Conservation (phyloP, 2,113 vertebrate species). For the Marmota monax region DNA sequence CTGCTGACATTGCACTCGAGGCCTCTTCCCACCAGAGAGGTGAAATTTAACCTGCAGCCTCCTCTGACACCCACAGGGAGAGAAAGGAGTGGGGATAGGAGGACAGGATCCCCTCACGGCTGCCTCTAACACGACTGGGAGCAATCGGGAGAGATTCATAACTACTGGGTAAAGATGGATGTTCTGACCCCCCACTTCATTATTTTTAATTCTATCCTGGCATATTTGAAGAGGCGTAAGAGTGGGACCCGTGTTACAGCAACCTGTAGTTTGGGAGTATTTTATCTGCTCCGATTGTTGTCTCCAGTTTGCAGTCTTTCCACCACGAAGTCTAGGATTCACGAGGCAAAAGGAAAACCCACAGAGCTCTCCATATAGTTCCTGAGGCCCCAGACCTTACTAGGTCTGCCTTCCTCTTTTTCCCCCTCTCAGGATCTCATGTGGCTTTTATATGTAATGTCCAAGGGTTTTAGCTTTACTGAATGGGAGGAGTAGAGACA, state of each 20-base stretch:
- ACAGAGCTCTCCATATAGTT: neutral
- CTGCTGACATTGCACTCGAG: neutral
- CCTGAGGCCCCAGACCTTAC: neutral
- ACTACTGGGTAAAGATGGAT: neutral
- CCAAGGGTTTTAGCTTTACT: neutral
- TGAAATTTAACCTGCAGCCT: neutral
- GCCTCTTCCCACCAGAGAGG: neutral
- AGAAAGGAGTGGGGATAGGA: no score
- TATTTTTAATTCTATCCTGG: neutral
- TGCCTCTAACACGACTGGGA: accelerated
- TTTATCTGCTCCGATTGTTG: neutral
- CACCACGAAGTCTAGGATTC: neutral
- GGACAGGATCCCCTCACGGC: neutral
- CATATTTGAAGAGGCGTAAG: neutral
- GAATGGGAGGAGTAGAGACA: neutral
- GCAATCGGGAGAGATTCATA: neutral
- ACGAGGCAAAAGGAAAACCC: neutral
- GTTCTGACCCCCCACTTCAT: neutral
- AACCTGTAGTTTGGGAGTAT: neutral
- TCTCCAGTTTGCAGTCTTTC: neutral
- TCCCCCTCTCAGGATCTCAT: neutral
- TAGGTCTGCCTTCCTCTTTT: neutral
- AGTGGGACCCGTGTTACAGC: accelerated
- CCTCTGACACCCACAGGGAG: neutral
- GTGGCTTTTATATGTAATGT: neutral